Base-by-base conservation (phyloP, 30 jellyfish, hydroid and myxozoan genomes). In the Euphysa ruthae region DNA sequence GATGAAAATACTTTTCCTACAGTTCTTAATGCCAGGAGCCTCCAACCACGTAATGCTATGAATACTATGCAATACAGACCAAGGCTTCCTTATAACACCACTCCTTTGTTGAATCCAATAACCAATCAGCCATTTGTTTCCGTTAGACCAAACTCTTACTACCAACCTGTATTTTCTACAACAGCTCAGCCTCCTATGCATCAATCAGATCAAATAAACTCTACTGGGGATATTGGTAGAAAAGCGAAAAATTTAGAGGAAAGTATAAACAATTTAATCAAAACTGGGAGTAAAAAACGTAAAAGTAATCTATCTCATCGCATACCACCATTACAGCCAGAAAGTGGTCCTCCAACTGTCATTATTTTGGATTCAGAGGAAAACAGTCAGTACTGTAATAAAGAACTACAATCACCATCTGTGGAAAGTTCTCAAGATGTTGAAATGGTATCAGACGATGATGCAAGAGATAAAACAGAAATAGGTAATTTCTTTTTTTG, bases 201-300 rank as follows among this genome's bases (percentile, higher is more conserved):
- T n/a, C n/a, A n/a, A n/a, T n/a, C n/a, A n/a, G n/a, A n/a, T n/a
- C n/a, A n/a, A n/a, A n/a, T n/a, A n/a, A n/a, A n/a, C n/a, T n/a
- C n/a, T n/a, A n/a, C n/a, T n/a, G n/a, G n/a, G n/a, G n/a, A n/a
- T n/a, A n/a, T n/a, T n/a, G n/a, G n/a, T n/a, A n/a, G n/a, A n/a
- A n/a, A n/a, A n/a, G n/a, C n/a, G n/a, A n/a, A n/a, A 56, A 56
- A 43, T 56, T 32, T 56, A 16, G 70, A 56, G 27, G 70, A 35
- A 21, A 56, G 70, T 31, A 56, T 56, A 24, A 56, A 56, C 35
- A 42, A 42, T 18, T 56, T 5, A 16, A 46, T 46, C 10, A 46
- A 46, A 46, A 46, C 18, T 46, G 60, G 60, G 6, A n/a, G 28
- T 46, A 25, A 46, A 29, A 46, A 46, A 8, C 60, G 60, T n/a